These are phyloP conservation scores for Austrolebias charrua DNA, from an alignment of 2,797 vertebrate species.

Conservation along the genomic window DNA sequence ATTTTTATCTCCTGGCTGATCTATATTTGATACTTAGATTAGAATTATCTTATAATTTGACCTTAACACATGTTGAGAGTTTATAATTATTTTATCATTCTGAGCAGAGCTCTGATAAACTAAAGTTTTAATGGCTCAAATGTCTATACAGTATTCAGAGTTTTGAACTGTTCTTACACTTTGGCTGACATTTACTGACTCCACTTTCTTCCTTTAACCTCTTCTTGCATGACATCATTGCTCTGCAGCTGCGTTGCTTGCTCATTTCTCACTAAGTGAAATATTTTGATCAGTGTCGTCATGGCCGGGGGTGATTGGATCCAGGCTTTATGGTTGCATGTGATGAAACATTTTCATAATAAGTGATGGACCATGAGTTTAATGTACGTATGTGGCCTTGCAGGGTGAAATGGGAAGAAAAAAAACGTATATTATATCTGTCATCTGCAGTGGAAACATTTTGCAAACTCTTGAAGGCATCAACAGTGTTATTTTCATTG, in stretches of 20 bases:
- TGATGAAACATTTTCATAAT: conserved; percentile 55
- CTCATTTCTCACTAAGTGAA: conserved; percentile 37
- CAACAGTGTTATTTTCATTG: conserved; percentile 37
- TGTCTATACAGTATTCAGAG: background rate
- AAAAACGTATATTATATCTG: conserved; percentile 16
- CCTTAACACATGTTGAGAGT: background rate
- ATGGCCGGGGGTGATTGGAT: conserved; percentile 70
- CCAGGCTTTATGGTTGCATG: conserved; percentile 61
- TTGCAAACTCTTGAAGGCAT: conserved; percentile 17
- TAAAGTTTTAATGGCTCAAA: background rate
- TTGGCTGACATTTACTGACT: conserved; percentile 20
- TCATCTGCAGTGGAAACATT: conserved; percentile 41
- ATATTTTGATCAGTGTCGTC: conserved; percentile 72
- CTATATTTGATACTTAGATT: background rate
- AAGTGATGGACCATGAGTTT: conserved; percentile 61
- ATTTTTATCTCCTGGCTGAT: background rate
- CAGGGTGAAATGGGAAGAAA: conserved; percentile 6
- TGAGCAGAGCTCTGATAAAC: background rate
- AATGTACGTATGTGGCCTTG: conserved; percentile 54
- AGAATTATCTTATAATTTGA: background rate
- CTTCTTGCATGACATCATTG: conserved; percentile 59
- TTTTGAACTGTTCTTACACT: conserved; percentile 32
- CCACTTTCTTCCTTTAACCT: conserved; percentile 31
- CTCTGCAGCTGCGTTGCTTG: conserved; percentile 48
- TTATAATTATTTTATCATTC: conserved; percentile 2